A percentile compares a stretch with the other conserved stretches of the same genome.
Evolutionary conservation across 2,888 invertebrate species (phyloP).

Genomic region (Nematopogon swammerdamellus): DNA sequence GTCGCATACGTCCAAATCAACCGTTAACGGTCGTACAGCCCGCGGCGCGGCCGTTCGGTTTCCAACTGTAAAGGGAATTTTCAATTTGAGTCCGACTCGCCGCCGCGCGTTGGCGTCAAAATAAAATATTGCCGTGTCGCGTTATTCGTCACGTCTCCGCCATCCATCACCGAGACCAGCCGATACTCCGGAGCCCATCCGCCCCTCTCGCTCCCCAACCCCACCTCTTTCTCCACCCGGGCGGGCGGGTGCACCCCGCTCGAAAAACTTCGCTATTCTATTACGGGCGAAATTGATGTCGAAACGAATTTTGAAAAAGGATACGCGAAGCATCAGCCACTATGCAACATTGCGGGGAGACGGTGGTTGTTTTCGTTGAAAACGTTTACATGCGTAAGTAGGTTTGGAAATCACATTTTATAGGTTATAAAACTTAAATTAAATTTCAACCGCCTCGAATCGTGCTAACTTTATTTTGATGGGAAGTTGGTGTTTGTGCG

Average conservation of each 20-base stretch:
- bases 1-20: no score
- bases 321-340: background rate
- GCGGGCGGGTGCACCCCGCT: background rate
- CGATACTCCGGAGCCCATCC: slow-evolving; percentile 18
- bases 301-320: background rate
- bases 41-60: slow-evolving; percentile 11
- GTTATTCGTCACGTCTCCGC: slow-evolving; percentile 47
- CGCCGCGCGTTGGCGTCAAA: slow-evolving; percentile 36
- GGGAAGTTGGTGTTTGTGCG: no score
- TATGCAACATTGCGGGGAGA: background rate
- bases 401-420: no score
- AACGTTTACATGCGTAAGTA: no score
- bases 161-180: slow-evolving; percentile 38
- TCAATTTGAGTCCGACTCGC: slow-evolving; percentile 47
- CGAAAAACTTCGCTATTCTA: background rate
- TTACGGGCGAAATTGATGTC: background rate
- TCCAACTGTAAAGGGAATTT: slow-evolving; percentile 40
- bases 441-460: no score
- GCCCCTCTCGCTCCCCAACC: background rate
- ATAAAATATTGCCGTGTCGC: slow-evolving; percentile 40
- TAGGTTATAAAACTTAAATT: no score
- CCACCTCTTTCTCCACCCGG: background rate
- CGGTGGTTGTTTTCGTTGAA: no score
- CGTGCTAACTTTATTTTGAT: no score
- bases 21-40: background rate